Percentiles rank a stretch among this genome's conserved stretches.
These are phyloP conservation scores for Spodoptera frugiperda DNA, from an alignment of 1,140 invertebrate species.

Conservation along the genomic window DNA sequence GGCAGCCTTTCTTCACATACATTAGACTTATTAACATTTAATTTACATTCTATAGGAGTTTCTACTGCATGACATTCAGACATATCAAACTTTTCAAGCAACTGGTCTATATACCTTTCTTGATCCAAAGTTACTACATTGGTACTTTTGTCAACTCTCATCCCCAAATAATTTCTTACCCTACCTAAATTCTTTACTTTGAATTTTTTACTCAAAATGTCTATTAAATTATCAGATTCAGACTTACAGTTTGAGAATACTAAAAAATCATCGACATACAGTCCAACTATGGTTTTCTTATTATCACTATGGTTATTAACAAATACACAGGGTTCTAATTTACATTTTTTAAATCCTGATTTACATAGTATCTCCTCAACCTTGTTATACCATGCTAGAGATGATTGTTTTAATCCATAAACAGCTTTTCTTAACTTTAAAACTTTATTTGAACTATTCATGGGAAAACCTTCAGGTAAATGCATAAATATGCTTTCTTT, in stretches of 20 bases:
- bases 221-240: conserved; percentile 51
- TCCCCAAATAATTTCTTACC: conserved; percentile 39
- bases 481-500: conserved; percentile 72
- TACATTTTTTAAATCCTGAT: conserved; percentile 36
- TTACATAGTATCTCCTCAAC: conserved; percentile 49
- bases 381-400: conserved; percentile 50
- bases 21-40: conserved; percentile 43
- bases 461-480: conserved; percentile 68
- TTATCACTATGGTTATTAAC: neutral
- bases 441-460: conserved; percentile 34
- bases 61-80: conserved; percentile 41
- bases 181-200: conserved; percentile 49
- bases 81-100: conserved; percentile 52
- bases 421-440: conserved; percentile 48
- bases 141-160: conserved; percentile 44
- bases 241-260: conserved; percentile 56
- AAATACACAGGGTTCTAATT: conserved; percentile 23
- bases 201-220: conserved; percentile 46
- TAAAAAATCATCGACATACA: conserved; percentile 61
- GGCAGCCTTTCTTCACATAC: conserved; percentile 21
- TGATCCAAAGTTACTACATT: conserved; percentile 55
- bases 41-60: conserved; percentile 53
- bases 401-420: conserved; percentile 55
- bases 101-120: conserved; percentile 52
- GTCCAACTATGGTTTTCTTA: neutral